These are phyloP conservation scores for Calliopsis andreniformis DNA, from an alignment of 1,140 invertebrate genomes.

Conservation along the genomic window DNA sequence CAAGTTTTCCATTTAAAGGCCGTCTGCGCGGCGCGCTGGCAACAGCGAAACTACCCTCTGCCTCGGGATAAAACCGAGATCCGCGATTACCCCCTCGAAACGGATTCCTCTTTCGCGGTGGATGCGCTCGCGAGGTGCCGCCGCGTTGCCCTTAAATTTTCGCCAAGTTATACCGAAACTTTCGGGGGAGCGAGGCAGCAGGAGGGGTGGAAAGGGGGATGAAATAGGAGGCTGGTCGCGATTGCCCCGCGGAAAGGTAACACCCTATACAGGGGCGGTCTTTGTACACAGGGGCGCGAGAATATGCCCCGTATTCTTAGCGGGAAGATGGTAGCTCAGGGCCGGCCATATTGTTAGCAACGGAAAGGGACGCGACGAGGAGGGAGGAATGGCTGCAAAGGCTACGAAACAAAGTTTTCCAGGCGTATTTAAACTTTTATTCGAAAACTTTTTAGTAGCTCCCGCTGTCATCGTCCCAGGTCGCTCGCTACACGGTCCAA, in stretches of 20 bases:
- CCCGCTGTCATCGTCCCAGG: slow-evolving; percentile 8
- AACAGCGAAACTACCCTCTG: too few species aligned
- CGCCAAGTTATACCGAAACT: slow-evolving; percentile 56
- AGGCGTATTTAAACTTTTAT: slow-evolving; percentile 79
- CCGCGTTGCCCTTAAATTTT: slow-evolving; percentile 60
- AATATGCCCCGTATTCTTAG: slow-evolving; percentile 61
- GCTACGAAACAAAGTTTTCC: slow-evolving; percentile 72
- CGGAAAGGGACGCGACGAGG: slow-evolving; percentile 4
- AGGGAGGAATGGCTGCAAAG: background rate
- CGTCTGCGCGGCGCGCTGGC: too few species aligned
- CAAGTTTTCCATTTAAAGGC: slow-evolving; percentile 23
- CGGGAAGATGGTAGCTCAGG: slow-evolving; percentile 68
- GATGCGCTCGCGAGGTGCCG: slow-evolving; percentile 19
- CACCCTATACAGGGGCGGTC: slow-evolving; percentile 14
- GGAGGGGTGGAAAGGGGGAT: slow-evolving; percentile 26
- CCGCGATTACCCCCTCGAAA: slow-evolving; percentile 17
- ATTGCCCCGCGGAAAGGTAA: slow-evolving; percentile 43
- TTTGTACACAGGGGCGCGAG: slow-evolving; percentile 7
- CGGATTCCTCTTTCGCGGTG: slow-evolving; percentile 38
- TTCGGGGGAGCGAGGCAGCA: slow-evolving; percentile 19
- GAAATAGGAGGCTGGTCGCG: slow-evolving; percentile 54
- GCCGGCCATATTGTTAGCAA: slow-evolving; percentile 70
- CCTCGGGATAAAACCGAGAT: slow-evolving; percentile 8
- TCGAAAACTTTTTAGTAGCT: slow-evolving; percentile 78
- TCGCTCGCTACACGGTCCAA: slow-evolving; percentile 32